phyloP scores from a whole-genome alignment of 2,113 vertebrate genomes.

The Lampris incognitus region DNA sequence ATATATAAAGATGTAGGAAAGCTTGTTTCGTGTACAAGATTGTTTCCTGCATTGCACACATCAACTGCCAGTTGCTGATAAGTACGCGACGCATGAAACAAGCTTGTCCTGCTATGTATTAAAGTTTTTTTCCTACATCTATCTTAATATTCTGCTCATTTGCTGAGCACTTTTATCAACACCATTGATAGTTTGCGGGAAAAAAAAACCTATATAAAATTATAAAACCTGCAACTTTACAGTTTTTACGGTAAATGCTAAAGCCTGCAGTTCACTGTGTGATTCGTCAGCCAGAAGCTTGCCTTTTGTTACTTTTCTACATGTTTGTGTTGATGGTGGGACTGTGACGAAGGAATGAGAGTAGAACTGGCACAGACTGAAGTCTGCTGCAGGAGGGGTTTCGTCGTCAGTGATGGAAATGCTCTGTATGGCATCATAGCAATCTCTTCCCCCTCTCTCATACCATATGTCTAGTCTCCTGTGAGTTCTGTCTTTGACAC shows the following conservation, averaged over 20 bases:
- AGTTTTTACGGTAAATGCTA: not conserved
- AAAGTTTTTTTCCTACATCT: no score
- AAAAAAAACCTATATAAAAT: no score
- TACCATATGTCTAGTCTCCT: slow-evolving; percentile 30
- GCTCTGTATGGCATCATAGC: slow-evolving; percentile 41
- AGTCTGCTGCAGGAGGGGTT: slow-evolving; percentile 16
- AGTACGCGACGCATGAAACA: no score
- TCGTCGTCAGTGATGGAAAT: slow-evolving; percentile 20
- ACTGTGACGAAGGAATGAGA: not conserved
- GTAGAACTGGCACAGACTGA: slow-evolving; percentile 23
- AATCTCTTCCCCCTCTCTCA: slow-evolving; percentile 22
- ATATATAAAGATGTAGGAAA: no score
- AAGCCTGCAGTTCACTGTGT: not conserved
- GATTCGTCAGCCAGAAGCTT: slow-evolving; percentile 11
- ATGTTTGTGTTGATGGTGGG: slow-evolving; percentile 28
- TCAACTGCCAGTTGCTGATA: no score
- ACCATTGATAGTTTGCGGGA: no score
- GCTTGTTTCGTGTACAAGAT: no score
- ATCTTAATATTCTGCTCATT: no score
- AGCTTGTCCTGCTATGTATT: no score
- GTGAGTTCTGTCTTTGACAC: slow-evolving; percentile 2
- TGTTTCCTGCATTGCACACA: no score
- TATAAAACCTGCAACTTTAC: no score
- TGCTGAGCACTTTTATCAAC: no score
- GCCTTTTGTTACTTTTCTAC: not conserved